Percentiles rank a stretch among this genome's conserved stretches.
Evolutionary conservation across 2,888 invertebrate genomes (phyloP).

Genomic region (Sarcophaga carnaria): DNA sequence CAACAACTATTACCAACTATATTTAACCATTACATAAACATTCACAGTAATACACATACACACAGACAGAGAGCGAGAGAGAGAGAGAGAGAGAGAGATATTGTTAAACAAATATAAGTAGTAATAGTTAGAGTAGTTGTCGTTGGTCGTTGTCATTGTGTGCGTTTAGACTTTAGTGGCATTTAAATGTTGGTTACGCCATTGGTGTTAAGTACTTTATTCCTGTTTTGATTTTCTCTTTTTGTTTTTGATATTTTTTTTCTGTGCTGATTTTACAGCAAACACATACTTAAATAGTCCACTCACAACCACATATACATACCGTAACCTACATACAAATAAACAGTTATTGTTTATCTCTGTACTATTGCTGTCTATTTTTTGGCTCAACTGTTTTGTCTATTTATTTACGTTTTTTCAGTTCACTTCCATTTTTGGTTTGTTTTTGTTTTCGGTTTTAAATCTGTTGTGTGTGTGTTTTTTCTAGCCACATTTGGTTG

Average conservation of each 20-base stretch:
- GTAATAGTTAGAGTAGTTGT: constrained; percentile 11
- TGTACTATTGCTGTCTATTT: background rate
- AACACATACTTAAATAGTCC: background rate
- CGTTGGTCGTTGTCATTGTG: constrained; percentile 33
- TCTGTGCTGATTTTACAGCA: constrained; percentile 5
- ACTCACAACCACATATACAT: background rate
- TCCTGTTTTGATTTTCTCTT: constrained; percentile 53
- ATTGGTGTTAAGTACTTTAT: constrained; percentile 63
- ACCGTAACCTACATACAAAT: background rate
- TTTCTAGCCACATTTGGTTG: constrained; percentile 28
- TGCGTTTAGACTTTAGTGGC: constrained; percentile 45
- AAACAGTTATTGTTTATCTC: constrained; percentile 6
- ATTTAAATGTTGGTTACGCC: constrained; percentile 60
- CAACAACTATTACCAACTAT: constrained; percentile 14
- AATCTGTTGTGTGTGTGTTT: constrained; percentile 15
- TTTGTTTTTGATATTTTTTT: constrained; percentile 11
- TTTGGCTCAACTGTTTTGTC: constrained; percentile 44
- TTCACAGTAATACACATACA: background rate
- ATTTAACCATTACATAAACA: background rate
- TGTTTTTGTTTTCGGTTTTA: constrained; percentile 3
- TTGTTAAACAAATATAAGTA: background rate
- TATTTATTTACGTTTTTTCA: constrained; percentile 24
- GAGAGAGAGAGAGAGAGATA: background rate
- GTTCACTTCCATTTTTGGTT: background rate
- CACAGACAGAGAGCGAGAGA: background rate